phyloP scores from a whole-genome alignment of 2,113 vertebrate species.

The Dascyllus trimaculatus region DNA sequence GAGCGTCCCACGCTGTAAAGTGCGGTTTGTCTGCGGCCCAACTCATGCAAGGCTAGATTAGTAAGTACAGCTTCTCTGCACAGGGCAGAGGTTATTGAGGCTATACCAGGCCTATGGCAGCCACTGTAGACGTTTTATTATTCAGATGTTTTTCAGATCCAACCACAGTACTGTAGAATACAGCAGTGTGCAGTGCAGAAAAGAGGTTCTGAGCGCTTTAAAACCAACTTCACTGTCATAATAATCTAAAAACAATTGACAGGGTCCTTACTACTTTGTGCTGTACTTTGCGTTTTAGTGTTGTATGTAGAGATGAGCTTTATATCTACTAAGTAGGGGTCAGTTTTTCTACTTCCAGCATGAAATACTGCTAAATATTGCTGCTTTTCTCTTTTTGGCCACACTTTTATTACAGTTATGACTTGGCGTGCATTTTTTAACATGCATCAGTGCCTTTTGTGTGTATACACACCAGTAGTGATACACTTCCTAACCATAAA shows the following conservation, averaged over 20 bases:
- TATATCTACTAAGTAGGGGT: conserved; percentile 13
- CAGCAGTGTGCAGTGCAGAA: conserved; percentile 4
- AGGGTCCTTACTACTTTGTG: too few species aligned
- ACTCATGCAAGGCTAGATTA: conserved; percentile 63
- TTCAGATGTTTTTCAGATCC: conserved; percentile 59
- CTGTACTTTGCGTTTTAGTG: conserved; percentile 3
- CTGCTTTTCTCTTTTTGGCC: not conserved
- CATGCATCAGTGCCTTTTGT: conserved; percentile 37
- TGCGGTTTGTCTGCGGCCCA: conserved; percentile 58
- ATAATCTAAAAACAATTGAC: conserved; percentile 39
- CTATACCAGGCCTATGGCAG: conserved; percentile 53
- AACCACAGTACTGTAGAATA: conserved; percentile 27
- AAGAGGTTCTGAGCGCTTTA: conserved; percentile 13
- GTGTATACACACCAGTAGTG: conserved; percentile 52
- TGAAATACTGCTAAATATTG: not conserved
- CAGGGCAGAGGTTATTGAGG: conserved; percentile 68
- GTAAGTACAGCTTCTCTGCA: conserved; percentile 50
- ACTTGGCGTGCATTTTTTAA: conserved; percentile 38
- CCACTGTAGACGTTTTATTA: conserved; percentile 48
- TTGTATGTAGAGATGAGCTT: not conserved
- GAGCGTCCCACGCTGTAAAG: conserved; percentile 50
- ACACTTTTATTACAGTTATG: conserved; percentile 22
- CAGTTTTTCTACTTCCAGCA: not conserved
- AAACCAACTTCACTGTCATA: conserved; percentile 56
- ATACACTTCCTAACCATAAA: conserved; percentile 64